phyloP scores from a whole-genome alignment of 1,140 invertebrate species.

The Magallana gigas region DNA sequence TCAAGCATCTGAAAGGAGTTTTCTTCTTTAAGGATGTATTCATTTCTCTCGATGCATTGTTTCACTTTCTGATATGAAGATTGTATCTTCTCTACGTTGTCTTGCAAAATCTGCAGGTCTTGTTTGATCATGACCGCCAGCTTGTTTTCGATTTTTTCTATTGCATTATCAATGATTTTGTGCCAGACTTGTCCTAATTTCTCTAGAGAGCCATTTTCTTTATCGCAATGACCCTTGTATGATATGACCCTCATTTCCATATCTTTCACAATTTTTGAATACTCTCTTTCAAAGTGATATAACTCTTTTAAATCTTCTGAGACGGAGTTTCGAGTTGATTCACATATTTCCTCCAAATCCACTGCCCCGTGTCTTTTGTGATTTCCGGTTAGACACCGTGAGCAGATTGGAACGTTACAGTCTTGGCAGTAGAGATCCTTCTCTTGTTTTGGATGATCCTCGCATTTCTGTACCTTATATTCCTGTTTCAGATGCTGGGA shows the following conservation, averaged over 20 bases:
- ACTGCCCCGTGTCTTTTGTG: neutral
- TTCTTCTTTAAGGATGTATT: neutral
- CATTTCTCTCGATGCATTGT: neutral
- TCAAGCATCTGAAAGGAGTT: neutral
- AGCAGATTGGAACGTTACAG: constrained; percentile 2
- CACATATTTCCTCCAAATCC: neutral
- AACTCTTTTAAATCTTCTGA: neutral
- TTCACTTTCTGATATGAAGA: neutral
- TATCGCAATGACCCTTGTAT: neutral
- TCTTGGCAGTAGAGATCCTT: neutral
- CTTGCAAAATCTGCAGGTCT: neutral
- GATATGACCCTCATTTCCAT: neutral
- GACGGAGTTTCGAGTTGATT: neutral
- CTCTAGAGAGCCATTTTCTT: neutral
- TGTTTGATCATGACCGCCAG: neutral
- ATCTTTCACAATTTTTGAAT: neutral
- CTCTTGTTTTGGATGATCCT: neutral
- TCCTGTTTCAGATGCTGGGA: neutral
- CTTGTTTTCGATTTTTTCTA: neutral
- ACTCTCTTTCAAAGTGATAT: neutral
- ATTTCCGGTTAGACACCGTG: neutral
- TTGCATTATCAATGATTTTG: neutral
- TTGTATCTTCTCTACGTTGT: neutral
- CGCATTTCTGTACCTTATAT: neutral
- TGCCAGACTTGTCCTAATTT: neutral